Evolutionary conservation across 2,113 vertebrate species (phyloP).

Genomic region (Dromaius novaehollandiae): DNA sequence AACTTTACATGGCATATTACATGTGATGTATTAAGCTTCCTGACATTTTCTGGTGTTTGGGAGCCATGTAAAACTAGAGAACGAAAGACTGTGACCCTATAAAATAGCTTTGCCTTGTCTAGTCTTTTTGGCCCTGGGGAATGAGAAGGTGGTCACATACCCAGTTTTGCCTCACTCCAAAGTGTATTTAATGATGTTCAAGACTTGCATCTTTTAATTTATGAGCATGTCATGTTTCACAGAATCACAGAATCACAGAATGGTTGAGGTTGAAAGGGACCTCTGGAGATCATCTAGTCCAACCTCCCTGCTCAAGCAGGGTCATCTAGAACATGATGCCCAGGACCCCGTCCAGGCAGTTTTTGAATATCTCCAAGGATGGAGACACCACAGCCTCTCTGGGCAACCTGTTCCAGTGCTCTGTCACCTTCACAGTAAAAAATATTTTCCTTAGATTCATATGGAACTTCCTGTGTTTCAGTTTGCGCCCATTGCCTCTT

Average conservation of each 20-base stretch:
- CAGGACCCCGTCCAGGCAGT: not conserved
- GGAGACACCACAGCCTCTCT: not conserved
- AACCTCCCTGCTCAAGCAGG: not conserved
- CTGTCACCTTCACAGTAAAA: not conserved
- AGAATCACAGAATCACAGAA: too few species aligned
- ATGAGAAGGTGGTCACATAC: not conserved
- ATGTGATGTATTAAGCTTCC: not conserved
- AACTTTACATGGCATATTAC: not conserved
- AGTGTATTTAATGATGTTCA: not conserved
- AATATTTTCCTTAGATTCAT: not conserved
- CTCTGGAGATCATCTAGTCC: not conserved
- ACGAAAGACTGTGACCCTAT: not conserved
- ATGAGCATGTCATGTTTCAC: not conserved
- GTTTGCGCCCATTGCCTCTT: not conserved
- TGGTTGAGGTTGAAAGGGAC: not conserved
- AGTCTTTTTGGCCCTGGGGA: not conserved
- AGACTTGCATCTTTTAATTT: not conserved
- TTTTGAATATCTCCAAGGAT: not conserved
- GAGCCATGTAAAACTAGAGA: not conserved
- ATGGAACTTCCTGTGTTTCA: not conserved
- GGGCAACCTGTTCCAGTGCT: not conserved
- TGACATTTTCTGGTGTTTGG: not conserved
- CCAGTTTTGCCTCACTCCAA: not conserved
- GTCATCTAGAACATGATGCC: not conserved
- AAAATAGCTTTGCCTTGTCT: not conserved